Conservation (phyloP, 2,888 invertebrate genomes). For the Agrochola lota region DNA sequence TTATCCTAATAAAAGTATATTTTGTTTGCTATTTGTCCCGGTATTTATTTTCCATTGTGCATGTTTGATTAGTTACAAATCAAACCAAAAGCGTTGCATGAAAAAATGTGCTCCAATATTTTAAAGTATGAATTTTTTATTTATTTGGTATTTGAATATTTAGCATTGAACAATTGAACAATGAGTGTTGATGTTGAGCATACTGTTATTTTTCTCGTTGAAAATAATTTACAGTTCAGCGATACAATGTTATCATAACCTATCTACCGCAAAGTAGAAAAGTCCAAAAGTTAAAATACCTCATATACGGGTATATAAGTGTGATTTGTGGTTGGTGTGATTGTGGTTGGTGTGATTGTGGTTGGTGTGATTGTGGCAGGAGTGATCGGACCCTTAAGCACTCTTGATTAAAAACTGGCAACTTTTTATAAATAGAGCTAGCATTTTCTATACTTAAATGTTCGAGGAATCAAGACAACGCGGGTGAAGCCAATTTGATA, state of each 20-base stretch:
- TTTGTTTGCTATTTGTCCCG: not conserved
- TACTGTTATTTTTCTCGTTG: not conserved
- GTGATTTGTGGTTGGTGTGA: too few relatives aligned
- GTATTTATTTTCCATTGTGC: constrained; percentile 24
- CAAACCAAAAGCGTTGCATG: constrained; percentile 12
- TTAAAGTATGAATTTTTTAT: constrained; percentile 16
- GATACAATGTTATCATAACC: not conserved
- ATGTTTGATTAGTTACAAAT: constrained; percentile 46
- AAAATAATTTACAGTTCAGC: not conserved
- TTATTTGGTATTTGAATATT: constrained; percentile 26
- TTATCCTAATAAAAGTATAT: constrained; percentile 11
- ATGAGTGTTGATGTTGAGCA: not conserved
- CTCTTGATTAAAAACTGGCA: not conserved
- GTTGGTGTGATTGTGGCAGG: too few relatives aligned
- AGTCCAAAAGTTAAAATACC: too few relatives aligned
- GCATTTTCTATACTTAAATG: not conserved
- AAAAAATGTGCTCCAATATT: constrained; percentile 23
- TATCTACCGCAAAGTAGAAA: not conserved
- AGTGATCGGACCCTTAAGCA: not conserved
- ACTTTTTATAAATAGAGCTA: not conserved
- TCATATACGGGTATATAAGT: too few relatives aligned
- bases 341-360: too few relatives aligned
- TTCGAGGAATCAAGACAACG: too few relatives aligned
- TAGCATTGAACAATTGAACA: constrained; percentile 13
- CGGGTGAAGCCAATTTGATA: not conserved